A percentile compares a stretch with the other conserved stretches of the same genome.
Evolutionary conservation across 2,888 invertebrate genomes (phyloP).

Genomic region (Drosophila meridionalis): DNA sequence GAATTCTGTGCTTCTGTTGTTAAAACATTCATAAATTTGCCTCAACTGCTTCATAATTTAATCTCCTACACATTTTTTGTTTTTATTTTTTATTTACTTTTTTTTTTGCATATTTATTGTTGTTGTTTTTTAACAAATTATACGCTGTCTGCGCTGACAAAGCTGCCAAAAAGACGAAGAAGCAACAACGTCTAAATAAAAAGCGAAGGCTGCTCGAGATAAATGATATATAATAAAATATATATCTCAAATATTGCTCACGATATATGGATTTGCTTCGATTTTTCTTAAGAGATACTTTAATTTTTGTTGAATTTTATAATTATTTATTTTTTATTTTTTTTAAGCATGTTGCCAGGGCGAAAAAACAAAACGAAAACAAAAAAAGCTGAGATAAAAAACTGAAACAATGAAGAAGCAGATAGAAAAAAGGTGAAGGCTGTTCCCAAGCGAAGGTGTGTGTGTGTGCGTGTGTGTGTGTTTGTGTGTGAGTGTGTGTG

Average conservation of each 20-base stretch:
- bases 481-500: neutral
- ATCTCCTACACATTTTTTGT: conserved; percentile 14
- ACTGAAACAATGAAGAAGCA: conserved; percentile 27
- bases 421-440: conserved; percentile 48
- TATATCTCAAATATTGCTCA: conserved; percentile 11
- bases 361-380: neutral
- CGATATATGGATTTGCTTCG: conserved; percentile 8
- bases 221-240: conserved; percentile 2
- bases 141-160: conserved; percentile 35
- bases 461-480: neutral
- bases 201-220: conserved; percentile 35
- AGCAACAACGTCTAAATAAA: conserved; percentile 33
- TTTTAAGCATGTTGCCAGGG: conserved; percentile 21
- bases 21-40: conserved; percentile 11
- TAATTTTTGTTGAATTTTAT: conserved; percentile 1
- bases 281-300: neutral
- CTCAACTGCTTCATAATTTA: conserved; percentile 22
- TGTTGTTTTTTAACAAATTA: conserved; percentile 45
- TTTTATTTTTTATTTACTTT: neutral
- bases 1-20: neutral
- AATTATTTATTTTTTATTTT: neutral
- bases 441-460: conserved; percentile 18
- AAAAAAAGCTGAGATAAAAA: conserved; percentile 17
- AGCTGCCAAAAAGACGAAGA: conserved; percentile 42
- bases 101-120: conserved; percentile 17